These are phyloP conservation scores for Rhadina sibilatrix DNA, from an alignment of 2,113 vertebrate genomes.

Conservation along the genomic window DNA sequence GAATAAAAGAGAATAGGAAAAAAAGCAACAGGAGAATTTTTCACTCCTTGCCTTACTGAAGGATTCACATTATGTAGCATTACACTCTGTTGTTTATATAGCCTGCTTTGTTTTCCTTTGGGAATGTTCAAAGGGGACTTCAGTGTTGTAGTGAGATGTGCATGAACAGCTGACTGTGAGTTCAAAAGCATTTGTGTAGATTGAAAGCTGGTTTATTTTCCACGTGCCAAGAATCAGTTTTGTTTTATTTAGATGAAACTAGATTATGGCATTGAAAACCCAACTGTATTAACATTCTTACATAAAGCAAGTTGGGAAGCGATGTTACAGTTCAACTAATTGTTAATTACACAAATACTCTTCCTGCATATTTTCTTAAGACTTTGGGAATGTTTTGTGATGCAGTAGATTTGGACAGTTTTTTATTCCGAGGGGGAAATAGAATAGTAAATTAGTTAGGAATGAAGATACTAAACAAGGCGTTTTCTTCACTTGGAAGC, in stretches of 20 bases:
- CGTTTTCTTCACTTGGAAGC: background rate
- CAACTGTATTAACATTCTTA: slow-evolving; percentile 22
- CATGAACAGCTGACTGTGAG: slow-evolving; percentile 9
- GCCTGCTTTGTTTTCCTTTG: slow-evolving; percentile 18
- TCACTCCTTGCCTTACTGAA: background rate
- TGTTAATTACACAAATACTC: slow-evolving; percentile 30
- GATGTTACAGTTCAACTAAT: slow-evolving; percentile 27
- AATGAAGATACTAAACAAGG: slow-evolving; percentile 3
- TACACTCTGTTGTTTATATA: background rate
- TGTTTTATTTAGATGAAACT: slow-evolving; percentile 57
- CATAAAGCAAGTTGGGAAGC: slow-evolving; percentile 3
- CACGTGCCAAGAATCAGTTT: slow-evolving; percentile 29
- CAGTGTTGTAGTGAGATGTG: background rate
- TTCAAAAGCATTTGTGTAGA: background rate
- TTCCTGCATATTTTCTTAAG: slow-evolving; percentile 20
- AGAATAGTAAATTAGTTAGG: background rate
- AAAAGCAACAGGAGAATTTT: background rate
- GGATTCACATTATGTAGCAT: background rate
- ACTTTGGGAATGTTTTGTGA: slow-evolving; percentile 8
- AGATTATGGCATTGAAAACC: slow-evolving; percentile 56
- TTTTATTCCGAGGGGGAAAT: background rate
- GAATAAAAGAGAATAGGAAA: background rate
- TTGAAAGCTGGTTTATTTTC: slow-evolving; percentile 38
- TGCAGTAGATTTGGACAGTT: background rate
- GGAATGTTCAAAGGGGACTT: slow-evolving; percentile 14